Evolutionary conservation across 2,797 vertebrate genomes (phyloP).

Genomic region (Sebastes hubbsi): DNA sequence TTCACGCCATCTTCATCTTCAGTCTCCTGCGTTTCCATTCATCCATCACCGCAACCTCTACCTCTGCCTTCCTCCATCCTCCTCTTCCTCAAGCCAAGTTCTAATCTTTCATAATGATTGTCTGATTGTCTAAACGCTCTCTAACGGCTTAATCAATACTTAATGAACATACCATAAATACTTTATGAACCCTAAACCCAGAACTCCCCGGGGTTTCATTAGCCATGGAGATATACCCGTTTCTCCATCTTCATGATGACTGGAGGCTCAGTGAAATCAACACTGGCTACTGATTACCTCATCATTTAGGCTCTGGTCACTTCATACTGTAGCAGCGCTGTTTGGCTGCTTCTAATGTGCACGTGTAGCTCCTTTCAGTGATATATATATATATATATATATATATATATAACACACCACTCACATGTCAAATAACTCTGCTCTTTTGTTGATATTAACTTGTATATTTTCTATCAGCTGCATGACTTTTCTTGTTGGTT

Average conservation of each 20-base stretch:
- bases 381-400: too few relatives aligned
- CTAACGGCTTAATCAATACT: constrained; percentile 80
- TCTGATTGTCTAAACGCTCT: constrained; percentile 74
- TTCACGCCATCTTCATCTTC: not conserved
- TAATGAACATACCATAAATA: constrained; percentile 82
- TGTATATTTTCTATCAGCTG: not conserved
- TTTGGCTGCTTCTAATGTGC: not conserved
- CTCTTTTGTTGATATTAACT: not conserved
- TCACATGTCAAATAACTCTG: not conserved
- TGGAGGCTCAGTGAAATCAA: constrained; percentile 51
- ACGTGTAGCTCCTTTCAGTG: not conserved
- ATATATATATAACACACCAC: not conserved
- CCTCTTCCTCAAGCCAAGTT: constrained; percentile 51
- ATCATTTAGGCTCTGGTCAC: constrained; percentile 53
- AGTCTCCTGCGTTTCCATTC: constrained; percentile 35
- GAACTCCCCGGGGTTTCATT: constrained; percentile 74
- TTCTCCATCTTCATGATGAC: constrained; percentile 57
- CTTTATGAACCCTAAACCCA: constrained; percentile 80
- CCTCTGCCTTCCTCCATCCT: constrained; percentile 38
- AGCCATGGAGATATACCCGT: constrained; percentile 69
- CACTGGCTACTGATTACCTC: constrained; percentile 54
- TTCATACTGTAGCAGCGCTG: constrained; percentile 6
- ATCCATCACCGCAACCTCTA: constrained; percentile 22
- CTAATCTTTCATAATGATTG: constrained; percentile 72
- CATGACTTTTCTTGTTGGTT: not conserved